Percentiles rank a stretch among this genome's conserved stretches.
Evolutionary conservation across 1,140 invertebrate genomes (phyloP).

Genomic region (Brachionus sp.): DNA sequence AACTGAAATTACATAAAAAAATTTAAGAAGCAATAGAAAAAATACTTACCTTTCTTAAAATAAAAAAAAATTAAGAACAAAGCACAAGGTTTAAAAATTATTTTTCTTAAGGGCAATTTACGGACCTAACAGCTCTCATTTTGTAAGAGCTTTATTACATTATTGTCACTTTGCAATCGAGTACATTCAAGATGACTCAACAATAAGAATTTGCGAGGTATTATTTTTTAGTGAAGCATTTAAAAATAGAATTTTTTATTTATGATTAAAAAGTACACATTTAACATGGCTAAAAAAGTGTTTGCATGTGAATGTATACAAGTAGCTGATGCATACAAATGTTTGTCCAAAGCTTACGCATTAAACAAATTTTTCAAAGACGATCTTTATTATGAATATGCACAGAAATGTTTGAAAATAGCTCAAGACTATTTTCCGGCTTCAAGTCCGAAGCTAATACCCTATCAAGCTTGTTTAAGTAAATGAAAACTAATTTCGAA

Average conservation of each 20-base stretch:
- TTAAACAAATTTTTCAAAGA: constrained; percentile 17
- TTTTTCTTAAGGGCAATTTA: background rate
- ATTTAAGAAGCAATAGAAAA: background rate
- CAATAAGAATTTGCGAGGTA: constrained; percentile 30
- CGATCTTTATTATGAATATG: constrained; percentile 42
- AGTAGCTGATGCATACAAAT: constrained; percentile 36
- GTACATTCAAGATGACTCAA: constrained; percentile 7
- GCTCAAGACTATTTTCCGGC: background rate
- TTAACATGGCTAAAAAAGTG: constrained; percentile 43
- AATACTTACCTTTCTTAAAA: background rate
- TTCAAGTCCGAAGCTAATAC: background rate
- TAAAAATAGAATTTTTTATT: background rate
- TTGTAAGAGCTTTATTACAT: background rate
- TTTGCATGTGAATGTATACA: background rate
- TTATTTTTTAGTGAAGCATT: background rate
- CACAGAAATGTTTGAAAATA: constrained; percentile 2
- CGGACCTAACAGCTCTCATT: constrained; percentile 9
- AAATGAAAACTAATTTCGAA: background rate
- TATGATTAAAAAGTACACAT: background rate
- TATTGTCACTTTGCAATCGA: constrained; percentile 40
- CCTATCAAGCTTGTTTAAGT: constrained; percentile 11
- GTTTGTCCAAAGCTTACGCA: constrained; percentile 1
- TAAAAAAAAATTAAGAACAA: no score
- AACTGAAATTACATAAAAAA: no score
- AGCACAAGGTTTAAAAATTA: background rate